Evolutionary conservation across 1,140 invertebrate species (phyloP).

Genomic region (Drosophila chauvacae): DNA sequence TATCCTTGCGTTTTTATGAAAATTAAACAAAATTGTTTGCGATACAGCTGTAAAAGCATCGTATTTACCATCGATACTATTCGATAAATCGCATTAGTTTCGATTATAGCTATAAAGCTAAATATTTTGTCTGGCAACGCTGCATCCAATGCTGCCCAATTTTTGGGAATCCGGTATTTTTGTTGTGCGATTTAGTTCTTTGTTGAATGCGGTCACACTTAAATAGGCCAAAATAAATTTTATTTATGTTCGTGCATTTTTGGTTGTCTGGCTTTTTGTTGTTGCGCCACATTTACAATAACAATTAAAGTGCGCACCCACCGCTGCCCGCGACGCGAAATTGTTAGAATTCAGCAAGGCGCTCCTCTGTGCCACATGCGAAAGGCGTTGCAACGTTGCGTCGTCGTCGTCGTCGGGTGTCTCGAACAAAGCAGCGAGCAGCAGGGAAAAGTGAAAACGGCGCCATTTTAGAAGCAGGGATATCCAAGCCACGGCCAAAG

Average conservation of each 20-base stretch:
- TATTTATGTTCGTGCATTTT: slow-evolving; percentile 80
- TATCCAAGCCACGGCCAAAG: slow-evolving; percentile 63
- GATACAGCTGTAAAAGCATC: too few species aligned
- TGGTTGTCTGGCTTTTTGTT: slow-evolving; percentile 59
- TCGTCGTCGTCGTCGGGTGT: slow-evolving; percentile 62
- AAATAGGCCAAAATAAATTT: slow-evolving; percentile 42
- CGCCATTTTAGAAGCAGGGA: slow-evolving; percentile 83
- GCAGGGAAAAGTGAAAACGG: slow-evolving; percentile 79
- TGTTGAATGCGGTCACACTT: not conserved
- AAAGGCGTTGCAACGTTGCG: slow-evolving; percentile 43
- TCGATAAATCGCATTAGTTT: too few species aligned
- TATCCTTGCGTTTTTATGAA: too few species aligned
- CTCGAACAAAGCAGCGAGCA: slow-evolving; percentile 65
- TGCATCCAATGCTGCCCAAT: too few species aligned
- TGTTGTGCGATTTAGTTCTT: not conserved
- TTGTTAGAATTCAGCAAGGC: slow-evolving; percentile 23
- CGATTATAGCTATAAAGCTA: too few species aligned
- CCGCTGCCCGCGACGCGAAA: slow-evolving; percentile 13
- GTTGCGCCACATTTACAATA: slow-evolving; percentile 57
- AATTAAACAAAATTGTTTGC: not conserved
- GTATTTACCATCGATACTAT: too few species aligned
- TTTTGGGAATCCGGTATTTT: not conserved
- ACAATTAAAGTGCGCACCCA: slow-evolving; percentile 23
- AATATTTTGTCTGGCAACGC: too few species aligned
- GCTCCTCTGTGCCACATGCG: slow-evolving; percentile 20